Evolutionary conservation across 2,113 vertebrate species (phyloP).

Genomic region (Chionodraco myersi): DNA sequence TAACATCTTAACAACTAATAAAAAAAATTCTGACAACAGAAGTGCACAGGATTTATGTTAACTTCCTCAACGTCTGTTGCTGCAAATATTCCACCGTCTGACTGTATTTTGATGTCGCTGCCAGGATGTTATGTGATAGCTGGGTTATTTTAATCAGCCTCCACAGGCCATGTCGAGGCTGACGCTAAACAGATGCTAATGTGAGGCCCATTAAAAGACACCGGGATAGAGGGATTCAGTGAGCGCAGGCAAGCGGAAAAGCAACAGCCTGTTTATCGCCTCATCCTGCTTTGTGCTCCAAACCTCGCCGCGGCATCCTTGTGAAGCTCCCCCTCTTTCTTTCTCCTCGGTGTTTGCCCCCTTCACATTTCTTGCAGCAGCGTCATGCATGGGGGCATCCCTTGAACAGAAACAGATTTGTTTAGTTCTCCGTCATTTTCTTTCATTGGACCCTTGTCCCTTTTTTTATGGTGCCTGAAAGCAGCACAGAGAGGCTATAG

Average conservation of each 20-base stretch:
- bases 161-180: slow-evolving; percentile 68
- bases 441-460: slow-evolving; percentile 53
- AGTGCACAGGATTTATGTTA: slow-evolving; percentile 6
- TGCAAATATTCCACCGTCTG: slow-evolving; percentile 40
- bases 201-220: slow-evolving; percentile 76
- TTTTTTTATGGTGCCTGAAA: slow-evolving; percentile 61
- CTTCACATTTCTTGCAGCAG: slow-evolving; percentile 42
- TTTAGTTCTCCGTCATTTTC: slow-evolving; percentile 68
- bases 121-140: slow-evolving; percentile 70
- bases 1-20: slow-evolving; percentile 21
- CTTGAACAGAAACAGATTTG: slow-evolving; percentile 82
- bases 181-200: slow-evolving; percentile 82
- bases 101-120: slow-evolving; percentile 67
- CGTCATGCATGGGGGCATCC: slow-evolving; percentile 75
- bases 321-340: slow-evolving; percentile 49
- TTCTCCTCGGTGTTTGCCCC: slow-evolving; percentile 31
- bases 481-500: slow-evolving; percentile 55
- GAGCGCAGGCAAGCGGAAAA: slow-evolving; percentile 74
- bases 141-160: slow-evolving; percentile 74
- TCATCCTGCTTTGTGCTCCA: slow-evolving; percentile 68
- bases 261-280: slow-evolving; percentile 78
- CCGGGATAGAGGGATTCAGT: slow-evolving; percentile 68
- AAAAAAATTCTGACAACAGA: slow-evolving; percentile 32
- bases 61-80: slow-evolving; percentile 34
- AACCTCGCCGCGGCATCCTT: slow-evolving; percentile 53